These are phyloP conservation scores for Mamestra brassicae DNA, from an alignment of 2,888 invertebrate genomes.

Conservation along the genomic window DNA sequence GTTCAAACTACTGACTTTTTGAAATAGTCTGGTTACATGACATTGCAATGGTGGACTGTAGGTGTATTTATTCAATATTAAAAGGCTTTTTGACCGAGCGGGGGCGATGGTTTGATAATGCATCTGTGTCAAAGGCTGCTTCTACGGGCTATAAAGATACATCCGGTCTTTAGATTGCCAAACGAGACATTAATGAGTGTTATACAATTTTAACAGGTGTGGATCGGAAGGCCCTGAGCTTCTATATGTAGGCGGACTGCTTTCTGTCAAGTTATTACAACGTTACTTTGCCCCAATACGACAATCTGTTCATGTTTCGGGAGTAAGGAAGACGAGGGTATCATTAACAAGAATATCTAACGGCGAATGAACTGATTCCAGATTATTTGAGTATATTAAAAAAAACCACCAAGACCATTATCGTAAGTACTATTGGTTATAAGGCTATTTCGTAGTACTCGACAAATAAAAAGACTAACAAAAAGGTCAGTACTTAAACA, in stretches of 20 bases:
- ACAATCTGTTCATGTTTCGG: slow-evolving; percentile 22
- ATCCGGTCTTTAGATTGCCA: slow-evolving; percentile 78
- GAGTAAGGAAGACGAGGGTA: neutral
- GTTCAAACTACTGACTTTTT: slow-evolving; percentile 57
- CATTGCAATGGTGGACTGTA: slow-evolving; percentile 78
- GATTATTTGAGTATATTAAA: neutral
- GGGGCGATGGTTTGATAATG: slow-evolving; percentile 81
- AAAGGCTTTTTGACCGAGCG: slow-evolving; percentile 80
- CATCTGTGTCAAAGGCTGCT: slow-evolving; percentile 82
- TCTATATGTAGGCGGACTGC: slow-evolving; percentile 45
- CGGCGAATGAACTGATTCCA: too few relatives aligned
- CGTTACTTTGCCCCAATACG: slow-evolving; percentile 24
- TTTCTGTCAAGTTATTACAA: slow-evolving; percentile 32
- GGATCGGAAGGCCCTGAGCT: slow-evolving; percentile 57
- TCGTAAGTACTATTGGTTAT: too few relatives aligned
- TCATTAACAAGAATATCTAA: neutral
- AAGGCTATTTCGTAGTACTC: too few relatives aligned
- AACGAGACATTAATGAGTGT: slow-evolving; percentile 72
- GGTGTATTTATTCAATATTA: slow-evolving; percentile 85
- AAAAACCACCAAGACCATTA: too few relatives aligned
- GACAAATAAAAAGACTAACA: too few relatives aligned
- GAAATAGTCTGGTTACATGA: slow-evolving; percentile 69
- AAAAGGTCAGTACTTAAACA: too few relatives aligned
- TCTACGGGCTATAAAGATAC: slow-evolving; percentile 72
- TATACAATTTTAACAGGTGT: slow-evolving; percentile 69